Conservation (phyloP, 2,797 vertebrate genomes). For the Dicrostonyx torquatus region DNA sequence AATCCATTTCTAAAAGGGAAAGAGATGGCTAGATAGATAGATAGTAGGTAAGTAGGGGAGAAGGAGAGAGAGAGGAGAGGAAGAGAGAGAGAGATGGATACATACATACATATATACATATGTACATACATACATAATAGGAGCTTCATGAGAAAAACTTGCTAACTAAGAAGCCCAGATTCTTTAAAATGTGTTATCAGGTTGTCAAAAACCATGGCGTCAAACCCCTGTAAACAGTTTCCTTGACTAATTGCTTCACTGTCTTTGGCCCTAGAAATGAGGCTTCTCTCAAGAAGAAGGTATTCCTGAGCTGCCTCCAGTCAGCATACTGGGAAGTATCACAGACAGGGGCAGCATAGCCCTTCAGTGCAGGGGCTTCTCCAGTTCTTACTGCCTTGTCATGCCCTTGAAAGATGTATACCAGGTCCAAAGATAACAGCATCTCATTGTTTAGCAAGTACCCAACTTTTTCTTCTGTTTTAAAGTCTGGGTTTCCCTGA, state of each 20-base stretch:
- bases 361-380: background rate
- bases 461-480: background rate
- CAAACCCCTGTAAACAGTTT: background rate
- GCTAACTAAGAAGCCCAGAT: background rate
- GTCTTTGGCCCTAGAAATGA: background rate
- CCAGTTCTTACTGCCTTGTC: background rate
- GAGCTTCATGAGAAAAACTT: background rate
- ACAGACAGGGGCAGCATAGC: background rate
- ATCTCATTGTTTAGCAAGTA: background rate
- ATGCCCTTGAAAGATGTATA: background rate
- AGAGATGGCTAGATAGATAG: background rate
- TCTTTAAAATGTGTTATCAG: background rate
- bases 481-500: background rate
- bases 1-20: background rate
- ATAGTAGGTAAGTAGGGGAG: background rate
- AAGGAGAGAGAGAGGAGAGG: too few species aligned
- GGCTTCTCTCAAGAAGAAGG: background rate
- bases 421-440: background rate
- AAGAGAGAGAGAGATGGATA: background rate
- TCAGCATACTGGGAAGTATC: background rate
- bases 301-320: background rate
- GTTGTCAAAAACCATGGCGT: background rate
- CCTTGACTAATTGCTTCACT: background rate
- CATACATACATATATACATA: background rate
- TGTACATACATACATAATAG: too few species aligned